Base-by-base conservation (phyloP, 2,113 vertebrate genomes). In the Danio rerio region DNA sequence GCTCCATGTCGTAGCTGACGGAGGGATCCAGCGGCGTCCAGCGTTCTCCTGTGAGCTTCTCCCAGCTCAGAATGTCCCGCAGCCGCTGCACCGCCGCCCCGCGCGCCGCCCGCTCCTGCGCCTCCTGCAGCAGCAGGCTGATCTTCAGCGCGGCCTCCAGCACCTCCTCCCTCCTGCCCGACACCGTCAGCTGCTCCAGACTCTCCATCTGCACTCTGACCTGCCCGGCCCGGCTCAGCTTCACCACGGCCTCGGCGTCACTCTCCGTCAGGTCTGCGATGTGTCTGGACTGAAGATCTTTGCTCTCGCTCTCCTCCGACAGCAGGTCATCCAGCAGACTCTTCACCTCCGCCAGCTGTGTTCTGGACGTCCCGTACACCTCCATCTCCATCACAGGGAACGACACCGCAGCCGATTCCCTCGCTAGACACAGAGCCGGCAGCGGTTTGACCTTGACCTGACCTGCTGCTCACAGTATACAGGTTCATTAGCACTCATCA, bases 1-100 rank as follows among this genome's bases (percentile, higher is more conserved):
- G 47, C 59, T 91, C 90, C 20, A 91, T 49, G 9, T 88, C 68
- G 20, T 85, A 86, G 80, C 81, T 91, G 45, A 88, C 45, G 11
- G 21, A 65, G 10, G 80, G 20, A 5, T 80, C 72, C 43, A 89
- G 65, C 2, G 82, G 18, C 9, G 47, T 45, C 87, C 84, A 87
- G 5, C 5, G 7, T 40, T 84, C 85, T 5, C 12, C 47, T 42
- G 79, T 49, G 2, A 45, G 83, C 40, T 63, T 50, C 72, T 91
- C 87, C 90, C 90, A 91, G 7, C 76, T 61, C 65, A 91, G 66
- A 2, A 73, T 88, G 65, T 89, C 58, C 42, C 72, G 63, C 62
- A 88, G 53, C 65, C 86, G 84, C 18, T 52, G 81, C 84, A 88
- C 78, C 59, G 90, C 89, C 13, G 68, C 56, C 21, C 83, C 62